These are phyloP conservation scores for Tenthredo amoena DNA, from an alignment of 2,888 invertebrate genomes.

Conservation along the genomic window DNA sequence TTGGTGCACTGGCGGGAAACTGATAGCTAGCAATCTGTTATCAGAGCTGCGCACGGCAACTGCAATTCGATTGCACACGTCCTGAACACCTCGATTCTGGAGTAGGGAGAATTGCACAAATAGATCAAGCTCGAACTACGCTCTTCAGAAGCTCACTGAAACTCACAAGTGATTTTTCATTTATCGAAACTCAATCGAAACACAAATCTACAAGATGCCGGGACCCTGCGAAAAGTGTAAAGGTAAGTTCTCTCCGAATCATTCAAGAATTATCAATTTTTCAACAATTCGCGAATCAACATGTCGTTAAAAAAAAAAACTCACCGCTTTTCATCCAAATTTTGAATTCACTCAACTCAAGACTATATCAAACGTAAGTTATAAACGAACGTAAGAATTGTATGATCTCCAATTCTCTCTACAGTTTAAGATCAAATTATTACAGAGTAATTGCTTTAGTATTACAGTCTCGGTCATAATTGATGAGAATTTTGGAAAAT, in stretches of 20 bases:
- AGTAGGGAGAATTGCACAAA: conserved; percentile 33
- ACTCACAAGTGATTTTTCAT: not conserved
- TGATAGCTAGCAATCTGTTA: conserved; percentile 6
- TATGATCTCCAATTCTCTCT: not conserved
- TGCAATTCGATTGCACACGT: conserved; percentile 16
- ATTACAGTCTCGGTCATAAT: not conserved
- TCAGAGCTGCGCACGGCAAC: conserved; percentile 29
- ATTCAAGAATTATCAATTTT: not conserved
- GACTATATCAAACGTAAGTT: conserved; percentile 6
- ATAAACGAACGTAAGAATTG: not conserved
- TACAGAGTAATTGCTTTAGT: not conserved
- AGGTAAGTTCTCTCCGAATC: conserved; percentile 64
- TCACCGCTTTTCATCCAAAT: conserved; percentile 1
- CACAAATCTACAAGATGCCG: conserved; percentile 68
- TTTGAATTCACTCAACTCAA: not conserved
- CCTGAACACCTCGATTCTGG: conserved; percentile 1
- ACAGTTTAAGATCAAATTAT: not conserved
- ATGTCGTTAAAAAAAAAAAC: not conserved
- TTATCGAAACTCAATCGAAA: not conserved
- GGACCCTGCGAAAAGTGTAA: conserved; percentile 75
- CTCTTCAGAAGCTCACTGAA: conserved; percentile 7
- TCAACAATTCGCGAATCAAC: not conserved
- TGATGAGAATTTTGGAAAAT: not conserved
- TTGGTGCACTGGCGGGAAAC: not conserved
- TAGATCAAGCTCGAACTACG: not conserved